Evolutionary conservation across 2,888 invertebrate genomes (phyloP), one percentile per base, ranked within the genome.

Genomic region (Kryphioiulus occultus): DNA sequence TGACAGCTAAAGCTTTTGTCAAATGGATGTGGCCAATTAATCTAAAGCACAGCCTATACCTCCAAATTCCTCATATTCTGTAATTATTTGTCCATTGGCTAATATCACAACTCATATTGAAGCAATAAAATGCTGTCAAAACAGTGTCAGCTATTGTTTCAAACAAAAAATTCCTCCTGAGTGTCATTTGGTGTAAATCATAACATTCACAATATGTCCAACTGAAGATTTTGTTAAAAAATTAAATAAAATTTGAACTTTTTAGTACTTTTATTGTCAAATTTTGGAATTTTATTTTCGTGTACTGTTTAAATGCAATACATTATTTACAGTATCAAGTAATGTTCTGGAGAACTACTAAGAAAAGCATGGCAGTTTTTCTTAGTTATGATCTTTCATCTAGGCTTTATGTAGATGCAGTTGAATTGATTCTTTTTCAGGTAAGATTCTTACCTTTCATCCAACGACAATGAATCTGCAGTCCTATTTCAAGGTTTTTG

Each of bases 101-200:
- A 68, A 1, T 22, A 68, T 26, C 68, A 68, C 9, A 22, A 68
- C 68, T 68, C 68, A 68, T 22, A 68, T 22, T 22, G 68, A 68
- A 85, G 85, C 85, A 85, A 42, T 85, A 44, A 85, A 39, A 85
- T 86, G 86, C 44, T 86, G 47, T 47, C 47, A 47, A 86, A 9
- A 44, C 26, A 47, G 9, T 68, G n/a, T 3, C 47, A 86, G 86
- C 15, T 86, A 47, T 44, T 86, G 47, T 44, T 42, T 44, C 47
- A 47, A 44, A 17, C 39, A 47, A 86, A 47, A 47, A 53, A 44
- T 59, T 59, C 59, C 44, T 42, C n/a, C 2, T 85, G 32, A 35
- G 22, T 85, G 42, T 32, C 22, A 22, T 47, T 47, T 86, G 19
- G 47, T 47, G 47, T 47, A 26, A 47, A 4, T 4, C 7, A 35